Conservation (phyloP, 2,888 invertebrate species). For the Leucania comma region DNA sequence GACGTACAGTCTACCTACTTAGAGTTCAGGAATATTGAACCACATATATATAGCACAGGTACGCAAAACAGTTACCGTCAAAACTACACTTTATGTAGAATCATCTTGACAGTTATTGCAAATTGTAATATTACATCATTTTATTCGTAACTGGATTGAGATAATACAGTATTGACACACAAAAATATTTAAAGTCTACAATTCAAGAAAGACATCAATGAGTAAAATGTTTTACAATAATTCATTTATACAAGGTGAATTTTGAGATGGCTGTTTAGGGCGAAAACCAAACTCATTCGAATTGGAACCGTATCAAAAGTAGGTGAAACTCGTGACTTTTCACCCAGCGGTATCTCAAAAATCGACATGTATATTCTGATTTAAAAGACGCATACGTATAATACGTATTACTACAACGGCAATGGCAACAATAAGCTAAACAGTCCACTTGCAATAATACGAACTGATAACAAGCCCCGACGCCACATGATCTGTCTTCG, state of each 20-base stretch:
- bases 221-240: conserved; percentile 21
- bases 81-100: conserved; percentile 29
- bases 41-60: conserved; percentile 8
- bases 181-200: conserved; percentile 38
- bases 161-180: conserved; percentile 25
- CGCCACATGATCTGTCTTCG: conserved; percentile 14
- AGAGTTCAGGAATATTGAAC: conserved; percentile 37
- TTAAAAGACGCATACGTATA: conserved; percentile 13
- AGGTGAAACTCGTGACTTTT: not conserved
- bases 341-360: conserved; percentile 16
- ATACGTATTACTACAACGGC: conserved; percentile 14
- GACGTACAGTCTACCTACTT: conserved; percentile 12
- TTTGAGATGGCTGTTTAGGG: conserved; percentile 8
- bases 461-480: conserved; percentile 39
- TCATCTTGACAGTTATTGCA: conserved; percentile 25
- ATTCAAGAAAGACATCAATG: conserved; percentile 32
- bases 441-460: conserved; percentile 24
- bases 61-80: conserved; percentile 26
- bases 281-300: not conserved
- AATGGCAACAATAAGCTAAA: conserved; percentile 21
- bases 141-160: conserved; percentile 4
- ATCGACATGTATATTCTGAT: conserved; percentile 18
- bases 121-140: conserved; percentile 16
- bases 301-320: conserved; percentile 1
- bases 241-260: conserved; percentile 12